Evolutionary conservation across 1,140 invertebrate species (phyloP).

Genomic region (Zaprionus vittiger): DNA sequence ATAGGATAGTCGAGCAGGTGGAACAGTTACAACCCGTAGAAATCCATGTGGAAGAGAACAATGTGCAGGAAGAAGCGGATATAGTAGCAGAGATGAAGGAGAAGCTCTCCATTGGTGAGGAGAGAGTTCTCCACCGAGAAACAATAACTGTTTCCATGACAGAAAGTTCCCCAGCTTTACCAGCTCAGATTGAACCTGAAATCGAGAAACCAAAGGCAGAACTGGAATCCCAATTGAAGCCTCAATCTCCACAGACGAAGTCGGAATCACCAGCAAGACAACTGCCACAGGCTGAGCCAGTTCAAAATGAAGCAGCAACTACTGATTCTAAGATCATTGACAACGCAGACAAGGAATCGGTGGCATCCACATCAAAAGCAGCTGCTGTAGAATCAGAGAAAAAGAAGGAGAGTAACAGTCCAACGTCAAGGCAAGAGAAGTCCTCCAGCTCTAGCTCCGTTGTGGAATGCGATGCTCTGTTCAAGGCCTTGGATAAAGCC

Average conservation of each 20-base stretch:
- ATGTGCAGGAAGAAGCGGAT: not conserved
- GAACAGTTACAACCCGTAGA: not conserved
- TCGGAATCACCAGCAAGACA: not conserved
- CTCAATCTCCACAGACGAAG: not conserved
- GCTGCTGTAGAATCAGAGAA: not conserved
- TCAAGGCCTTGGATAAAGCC: conserved; percentile 62
- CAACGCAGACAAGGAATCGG: not conserved
- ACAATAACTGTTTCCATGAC: not conserved
- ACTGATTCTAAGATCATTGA: not conserved
- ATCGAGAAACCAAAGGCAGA: not conserved
- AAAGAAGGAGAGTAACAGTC: conserved; percentile 9
- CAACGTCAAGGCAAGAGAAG: conserved; percentile 5
- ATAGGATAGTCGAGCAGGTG: not conserved
- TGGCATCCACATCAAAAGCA: not conserved
- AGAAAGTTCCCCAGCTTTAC: not conserved
- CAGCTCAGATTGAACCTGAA: not conserved
- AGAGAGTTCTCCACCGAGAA: not conserved
- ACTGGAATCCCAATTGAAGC: not conserved
- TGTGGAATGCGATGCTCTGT: conserved; percentile 63
- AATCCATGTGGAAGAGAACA: not conserved
- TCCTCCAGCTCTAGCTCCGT: conserved; percentile 14
- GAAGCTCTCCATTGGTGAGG: not conserved
- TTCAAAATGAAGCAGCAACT: not conserved
- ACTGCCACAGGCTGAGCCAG: not conserved
- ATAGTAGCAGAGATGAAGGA: not conserved